Percentiles rank a stretch among this genome's conserved stretches.
These are phyloP conservation scores for Chaetorhynchus papuensis DNA, from an alignment of 2,113 vertebrate genomes.

Conservation along the genomic window DNA sequence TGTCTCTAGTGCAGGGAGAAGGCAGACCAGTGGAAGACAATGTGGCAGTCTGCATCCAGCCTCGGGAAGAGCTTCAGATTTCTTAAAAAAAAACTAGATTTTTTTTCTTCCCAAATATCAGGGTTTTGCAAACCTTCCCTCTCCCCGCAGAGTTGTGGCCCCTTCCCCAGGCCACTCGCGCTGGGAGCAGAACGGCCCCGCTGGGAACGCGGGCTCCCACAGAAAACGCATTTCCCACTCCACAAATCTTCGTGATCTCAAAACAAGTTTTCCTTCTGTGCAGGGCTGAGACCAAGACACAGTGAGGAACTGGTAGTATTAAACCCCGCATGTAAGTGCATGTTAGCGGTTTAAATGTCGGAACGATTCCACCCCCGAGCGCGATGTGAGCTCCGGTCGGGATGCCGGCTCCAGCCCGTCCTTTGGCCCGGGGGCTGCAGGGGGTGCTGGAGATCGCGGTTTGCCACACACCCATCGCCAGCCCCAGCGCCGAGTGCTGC, in stretches of 20 bases:
- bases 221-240: neutral
- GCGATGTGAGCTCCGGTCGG: rapidly evolving
- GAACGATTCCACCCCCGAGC: rapidly evolving
- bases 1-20: rapidly evolving
- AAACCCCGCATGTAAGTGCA: neutral
- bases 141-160: neutral
- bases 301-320: rapidly evolving
- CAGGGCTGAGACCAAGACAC: neutral
- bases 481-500: neutral
- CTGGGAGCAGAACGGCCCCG: rapidly evolving
- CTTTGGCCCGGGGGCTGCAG: neutral
- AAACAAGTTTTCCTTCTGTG: neutral
- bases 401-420: rapidly evolving
- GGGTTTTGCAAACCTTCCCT: neutral
- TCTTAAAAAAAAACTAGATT: neutral
- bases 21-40: neutral
- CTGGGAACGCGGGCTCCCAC: rapidly evolving
- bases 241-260: rapidly evolving
- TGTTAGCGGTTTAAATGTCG: neutral
- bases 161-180: neutral
- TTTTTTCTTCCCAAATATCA: neutral
- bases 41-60: neutral
- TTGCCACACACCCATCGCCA: neutral
- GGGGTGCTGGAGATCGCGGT: neutral
- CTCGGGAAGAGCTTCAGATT: neutral